Evolutionary conservation across 2,797 vertebrate genomes (phyloP), one percentile per base, ranked within the genome.

Genomic region (Argyrosomus regius): DNA sequence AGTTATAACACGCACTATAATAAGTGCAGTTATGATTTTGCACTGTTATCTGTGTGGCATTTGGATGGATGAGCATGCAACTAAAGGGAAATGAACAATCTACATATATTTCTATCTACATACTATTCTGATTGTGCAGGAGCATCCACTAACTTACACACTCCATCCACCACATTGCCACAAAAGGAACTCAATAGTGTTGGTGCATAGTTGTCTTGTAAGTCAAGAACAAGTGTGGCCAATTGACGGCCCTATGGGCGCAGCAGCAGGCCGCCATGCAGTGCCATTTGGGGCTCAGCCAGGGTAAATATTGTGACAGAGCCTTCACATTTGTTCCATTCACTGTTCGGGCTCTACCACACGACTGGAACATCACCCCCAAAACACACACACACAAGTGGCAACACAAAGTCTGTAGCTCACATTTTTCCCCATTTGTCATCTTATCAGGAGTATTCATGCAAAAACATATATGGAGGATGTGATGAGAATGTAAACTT

Each of bases 221-320:
- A 88, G 87, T 90, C 72, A 90, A 89, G 80, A 89, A 87, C 85
- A 90, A 89, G 87, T 83, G 84, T 89, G 85, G 83, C 62, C 86
- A 88, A 89, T 83, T 87, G 84, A 81, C 20, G 67, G 64, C 16
- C 54, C 79, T 66, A 60, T n/a, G 45, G 73, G 79, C 68, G 31
- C 84, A 86, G 78, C 82, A 92, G 87, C 88, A 90, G 89, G 86
- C 83, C 82, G 82, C 87, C 77, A 74, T 77, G 84, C 90, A 54
- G 81, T 50, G 87, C 95, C 95, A 96, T 96, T 95, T 96, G 95
- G 90, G 91, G 75, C 84, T 83, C 58, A 84, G 83, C 83, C 87
- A 92, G 92, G 89, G 92, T 95, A 94, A 96, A 96, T 95, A 96
- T 96, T 96, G 93, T 96, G 94, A 95, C 92, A 96, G 93, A 92